Evolutionary conservation across 2,888 invertebrate genomes (phyloP).

Genomic region (Drosophila demipolita): DNA sequence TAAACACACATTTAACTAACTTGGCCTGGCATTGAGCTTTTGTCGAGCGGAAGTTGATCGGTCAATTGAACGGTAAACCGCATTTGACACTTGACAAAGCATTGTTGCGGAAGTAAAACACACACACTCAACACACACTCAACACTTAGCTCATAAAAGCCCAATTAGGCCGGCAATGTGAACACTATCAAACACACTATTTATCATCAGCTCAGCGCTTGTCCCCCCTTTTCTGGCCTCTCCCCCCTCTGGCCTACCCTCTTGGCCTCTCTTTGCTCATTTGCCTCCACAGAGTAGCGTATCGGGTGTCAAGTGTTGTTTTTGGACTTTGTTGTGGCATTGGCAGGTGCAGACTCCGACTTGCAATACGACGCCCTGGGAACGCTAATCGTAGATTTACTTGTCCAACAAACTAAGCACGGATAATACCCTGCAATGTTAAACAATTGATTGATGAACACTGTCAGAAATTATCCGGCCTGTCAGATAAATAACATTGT

Average conservation of each 20-base stretch:
- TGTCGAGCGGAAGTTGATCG: constrained; percentile 60
- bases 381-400: constrained; percentile 36
- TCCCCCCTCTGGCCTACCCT: constrained; percentile 22
- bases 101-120: constrained; percentile 47
- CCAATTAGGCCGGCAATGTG: constrained; percentile 52
- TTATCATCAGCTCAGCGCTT: constrained; percentile 11
- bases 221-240: constrained; percentile 1
- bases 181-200: constrained; percentile 24
- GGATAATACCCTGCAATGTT: constrained; percentile 14
- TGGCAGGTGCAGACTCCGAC: constrained; percentile 57
- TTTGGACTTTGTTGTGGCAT: constrained; percentile 25
- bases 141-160: constrained; percentile 28
- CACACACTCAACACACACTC: neutral
- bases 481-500: neutral
- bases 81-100: constrained; percentile 54
- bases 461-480: neutral
- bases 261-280: constrained; percentile 29
- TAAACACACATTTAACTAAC: constrained; percentile 8
- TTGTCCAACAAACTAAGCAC: neutral
- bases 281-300: constrained; percentile 9
- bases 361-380: constrained; percentile 71
- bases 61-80: constrained; percentile 48
- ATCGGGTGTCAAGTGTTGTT: constrained; percentile 64
- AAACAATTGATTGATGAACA: neutral
- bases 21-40: constrained; percentile 53